Conservation (phyloP, 1,140 invertebrate species). For the Megathymus violae region DNA sequence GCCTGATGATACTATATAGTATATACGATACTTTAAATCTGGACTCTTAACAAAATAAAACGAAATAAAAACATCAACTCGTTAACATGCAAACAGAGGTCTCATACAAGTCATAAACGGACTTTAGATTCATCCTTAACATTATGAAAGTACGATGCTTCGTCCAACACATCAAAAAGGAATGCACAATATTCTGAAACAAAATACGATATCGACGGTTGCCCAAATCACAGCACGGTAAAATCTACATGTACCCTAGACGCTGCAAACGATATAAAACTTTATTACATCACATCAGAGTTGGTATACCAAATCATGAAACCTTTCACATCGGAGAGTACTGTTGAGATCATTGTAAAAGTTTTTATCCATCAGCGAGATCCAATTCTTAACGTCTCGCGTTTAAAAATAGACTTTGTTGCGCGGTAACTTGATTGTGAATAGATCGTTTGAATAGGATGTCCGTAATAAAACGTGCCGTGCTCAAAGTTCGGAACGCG, state of each 20-base stretch:
- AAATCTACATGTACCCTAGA: too few relatives aligned
- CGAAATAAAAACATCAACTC: conserved; percentile 72
- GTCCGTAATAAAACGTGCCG: conserved; percentile 69
- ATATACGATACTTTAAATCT: conserved; percentile 52
- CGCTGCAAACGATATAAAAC: conserved; percentile 35
- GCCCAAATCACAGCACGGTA: conserved; percentile 28
- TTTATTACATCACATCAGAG: conserved; percentile 15
- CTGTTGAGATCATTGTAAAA: conserved; percentile 47
- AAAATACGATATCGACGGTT: conserved; percentile 61
- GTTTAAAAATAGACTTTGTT: conserved; percentile 45
- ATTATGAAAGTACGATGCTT: conserved; percentile 75
- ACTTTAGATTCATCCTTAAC: conserved; percentile 73
- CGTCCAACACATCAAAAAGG: conserved; percentile 71
- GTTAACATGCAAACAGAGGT: conserved; percentile 62
- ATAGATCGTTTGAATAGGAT: conserved; percentile 12
- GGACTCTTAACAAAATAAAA: conserved; percentile 65
- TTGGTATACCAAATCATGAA: conserved; percentile 30
- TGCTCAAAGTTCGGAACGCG: conserved; percentile 77
- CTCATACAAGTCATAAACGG: conserved; percentile 75
- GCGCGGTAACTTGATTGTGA: conserved; percentile 35
- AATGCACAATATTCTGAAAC: conserved; percentile 63
- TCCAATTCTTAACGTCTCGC: conserved; percentile 52
- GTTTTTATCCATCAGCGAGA: conserved; percentile 76
- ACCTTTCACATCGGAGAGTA: conserved; percentile 34
- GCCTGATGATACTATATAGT: too few relatives aligned